Evolutionary conservation across 2,888 invertebrate species (phyloP).

Genomic region (Stenoptilia bipunctidactyla): DNA sequence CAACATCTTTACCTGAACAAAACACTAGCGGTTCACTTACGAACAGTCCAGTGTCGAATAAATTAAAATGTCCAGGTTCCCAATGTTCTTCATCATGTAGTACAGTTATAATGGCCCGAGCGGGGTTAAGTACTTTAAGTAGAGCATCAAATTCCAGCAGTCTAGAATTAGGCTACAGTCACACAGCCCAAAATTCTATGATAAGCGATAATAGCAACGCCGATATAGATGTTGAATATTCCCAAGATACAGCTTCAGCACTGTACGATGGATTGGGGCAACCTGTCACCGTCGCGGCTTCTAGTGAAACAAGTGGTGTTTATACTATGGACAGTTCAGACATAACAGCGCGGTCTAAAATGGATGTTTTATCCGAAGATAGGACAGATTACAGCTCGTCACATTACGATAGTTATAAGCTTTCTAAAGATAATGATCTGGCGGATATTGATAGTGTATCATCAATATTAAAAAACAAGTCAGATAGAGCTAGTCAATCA

Average conservation of each 20-base stretch:
- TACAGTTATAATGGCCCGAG: conserved; percentile 81
- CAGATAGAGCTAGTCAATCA: conserved; percentile 42
- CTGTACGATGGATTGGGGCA: conserved; percentile 66
- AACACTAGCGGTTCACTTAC: conserved; percentile 57
- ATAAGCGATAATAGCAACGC: conserved; percentile 79
- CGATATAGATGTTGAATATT: conserved; percentile 75
- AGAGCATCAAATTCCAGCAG: conserved; percentile 84
- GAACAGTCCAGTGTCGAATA: conserved; percentile 70
- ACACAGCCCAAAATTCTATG: conserved; percentile 88
- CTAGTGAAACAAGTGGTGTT: conserved; percentile 88
- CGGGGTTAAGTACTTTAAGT: conserved; percentile 63
- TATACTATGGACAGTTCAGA: conserved; percentile 83
- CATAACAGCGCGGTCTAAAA: conserved; percentile 71
- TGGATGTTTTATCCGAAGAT: conserved; percentile 60
- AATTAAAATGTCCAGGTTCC: conserved; percentile 78
- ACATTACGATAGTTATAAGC: conserved; percentile 71
- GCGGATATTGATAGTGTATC: conserved; percentile 64
- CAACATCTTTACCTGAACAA: conserved; percentile 46
- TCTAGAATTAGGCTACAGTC: conserved; percentile 86
- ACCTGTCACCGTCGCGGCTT: conserved; percentile 73
- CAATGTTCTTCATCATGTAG: conserved; percentile 91
- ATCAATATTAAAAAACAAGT: conserved; percentile 64
- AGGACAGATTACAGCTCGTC: conserved; percentile 62
- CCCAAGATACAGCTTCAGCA: conserved; percentile 70
- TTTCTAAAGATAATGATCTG: conserved; percentile 43